Base-by-base conservation (phyloP, 2,888 invertebrate genomes). In the Troides oblongomaculatus region DNA sequence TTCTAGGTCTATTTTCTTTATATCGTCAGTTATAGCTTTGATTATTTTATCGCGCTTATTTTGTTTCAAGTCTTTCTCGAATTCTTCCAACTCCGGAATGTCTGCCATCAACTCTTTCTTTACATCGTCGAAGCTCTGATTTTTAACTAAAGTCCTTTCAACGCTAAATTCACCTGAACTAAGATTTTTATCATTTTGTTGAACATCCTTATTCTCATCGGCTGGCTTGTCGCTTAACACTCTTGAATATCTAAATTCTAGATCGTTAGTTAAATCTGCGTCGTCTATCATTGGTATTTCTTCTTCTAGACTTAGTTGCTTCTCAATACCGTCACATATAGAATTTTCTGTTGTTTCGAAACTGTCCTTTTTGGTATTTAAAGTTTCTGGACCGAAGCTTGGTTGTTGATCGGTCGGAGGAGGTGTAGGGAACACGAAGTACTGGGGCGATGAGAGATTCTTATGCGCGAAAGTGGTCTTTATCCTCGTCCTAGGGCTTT, bases 401-500 rank as follows among this genome's bases (percentile, higher is more conserved):
- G 87, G 85, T 75, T 81, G 83, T 66, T 78, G 64, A 69, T 83
- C 87, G 62, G 81, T 80, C 0, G 90, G 87, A 2, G 91, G 87
- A 4, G 91, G 90, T 0, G 90, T 87, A 0, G 93, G 93, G 72
- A 93, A 93, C 58, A 93, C 80, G 66, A 93, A 93, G 79, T 92
- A 92, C 70, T 93, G 93, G 1, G 93, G 93, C 6, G 92, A 85
- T 2, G 87, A 80, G 12, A 93, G 70, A 86, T 89, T 90, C 85
- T 91, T 93, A 74, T 93, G 93, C 12, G 93, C 90, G 75, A 94
- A 94, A 1, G 84, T 85, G 0, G 95, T 95, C 78, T 94, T 94
- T 43, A 95, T 95, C 81, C 94, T 89, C 2, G 94, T 93, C 72
- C 95, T 89, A 2, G 95, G 95, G 82, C 85, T 93, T 86, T 84